Evolutionary conservation across 2,113 vertebrate genomes (phyloP), one percentile per base, ranked within the genome.

Genomic region (Nannospalax galili): DNA sequence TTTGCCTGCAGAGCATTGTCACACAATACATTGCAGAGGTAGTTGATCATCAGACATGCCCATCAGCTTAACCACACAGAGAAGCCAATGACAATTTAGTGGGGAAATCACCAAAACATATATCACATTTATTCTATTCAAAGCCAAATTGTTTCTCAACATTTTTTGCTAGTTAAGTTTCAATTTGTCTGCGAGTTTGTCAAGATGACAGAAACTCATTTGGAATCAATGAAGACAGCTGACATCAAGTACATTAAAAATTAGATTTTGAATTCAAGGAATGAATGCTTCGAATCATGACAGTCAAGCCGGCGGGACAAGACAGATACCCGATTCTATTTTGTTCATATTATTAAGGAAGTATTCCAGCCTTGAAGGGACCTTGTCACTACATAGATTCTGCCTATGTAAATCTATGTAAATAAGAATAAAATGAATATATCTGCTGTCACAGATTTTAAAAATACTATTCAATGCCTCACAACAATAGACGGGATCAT

Each of bases 281-380:
- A 98, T 98, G 97, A 98, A 98, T 98, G 98, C 97, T 97, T 98
- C 98, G 98, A 98, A 98, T 98, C 98, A 98, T 95, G 97, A 96
- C 92, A 98, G 97, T 98, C 98, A 98, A 98, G 97, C 98, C 97
- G 96, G 92, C 96, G 95, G 98, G 98, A 98, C 96, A 98, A 98
- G 98, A 98, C 98, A 98, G 98, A 98, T 98, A 98, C 97, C 97
- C 98, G 97, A 98, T 98, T 97, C 97, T 98, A 98, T 98, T 98
- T 98, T 98, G 98, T 98, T 98, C 98, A 91, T 98, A 97, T 98
- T 98, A 98, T 98, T 98, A 98, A 98, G 97, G 97, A 98, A 98
- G 95, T 95, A 98, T 98, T 98, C 97, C 98, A 98, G 98, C 97
- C 97, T 98, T 98, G 98, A 98, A 98, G 98, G 98, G 98, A 98